phyloP scores from a whole-genome alignment of 2,888 invertebrate genomes.

The Rotaria magnacalcarata region DNA sequence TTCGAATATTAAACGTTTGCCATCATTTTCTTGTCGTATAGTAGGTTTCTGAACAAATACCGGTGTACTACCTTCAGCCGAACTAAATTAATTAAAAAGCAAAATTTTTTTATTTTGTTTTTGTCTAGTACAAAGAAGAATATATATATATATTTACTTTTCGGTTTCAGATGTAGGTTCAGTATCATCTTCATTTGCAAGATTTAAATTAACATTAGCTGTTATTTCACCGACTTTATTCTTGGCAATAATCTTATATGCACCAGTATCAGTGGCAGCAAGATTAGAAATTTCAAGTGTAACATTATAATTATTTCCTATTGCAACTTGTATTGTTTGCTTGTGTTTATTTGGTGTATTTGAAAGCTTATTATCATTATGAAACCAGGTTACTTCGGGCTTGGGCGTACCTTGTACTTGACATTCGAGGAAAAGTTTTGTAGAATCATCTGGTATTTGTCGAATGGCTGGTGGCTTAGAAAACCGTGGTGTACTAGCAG shows the following conservation, averaged over 20 bases:
- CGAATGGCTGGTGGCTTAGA: background rate
- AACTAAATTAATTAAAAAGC: background rate
- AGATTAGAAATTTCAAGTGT: conserved; percentile 67
- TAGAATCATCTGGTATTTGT: conserved; percentile 4
- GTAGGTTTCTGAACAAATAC: conserved; percentile 95
- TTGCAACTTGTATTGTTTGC: conserved; percentile 19
- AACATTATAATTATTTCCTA: conserved; percentile 35
- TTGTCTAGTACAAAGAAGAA: no score
- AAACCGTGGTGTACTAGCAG: background rate
- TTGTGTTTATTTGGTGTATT: conserved; percentile 25
- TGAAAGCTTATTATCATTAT: conserved; percentile 36
- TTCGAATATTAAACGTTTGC: conserved; percentile 88
- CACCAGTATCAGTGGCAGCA: conserved; percentile 73
- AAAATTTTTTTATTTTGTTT: no score
- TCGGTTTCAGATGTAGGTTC: conserved; percentile 54
- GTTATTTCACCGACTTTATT: conserved; percentile 88
- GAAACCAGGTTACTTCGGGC: conserved; percentile 43
- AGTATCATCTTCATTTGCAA: conserved; percentile 65
- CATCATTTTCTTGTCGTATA: conserved; percentile 91
- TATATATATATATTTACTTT: conserved; percentile 51
- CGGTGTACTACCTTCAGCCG: conserved; percentile 61
- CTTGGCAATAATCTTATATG: conserved; percentile 85
- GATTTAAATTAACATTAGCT: conserved; percentile 90
- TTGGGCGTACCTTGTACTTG: conserved; percentile 44
- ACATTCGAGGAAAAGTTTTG: conserved; percentile 38